Conservation (phyloP, 2,113 vertebrate species). For the Sakesphorus luctuosus region DNA sequence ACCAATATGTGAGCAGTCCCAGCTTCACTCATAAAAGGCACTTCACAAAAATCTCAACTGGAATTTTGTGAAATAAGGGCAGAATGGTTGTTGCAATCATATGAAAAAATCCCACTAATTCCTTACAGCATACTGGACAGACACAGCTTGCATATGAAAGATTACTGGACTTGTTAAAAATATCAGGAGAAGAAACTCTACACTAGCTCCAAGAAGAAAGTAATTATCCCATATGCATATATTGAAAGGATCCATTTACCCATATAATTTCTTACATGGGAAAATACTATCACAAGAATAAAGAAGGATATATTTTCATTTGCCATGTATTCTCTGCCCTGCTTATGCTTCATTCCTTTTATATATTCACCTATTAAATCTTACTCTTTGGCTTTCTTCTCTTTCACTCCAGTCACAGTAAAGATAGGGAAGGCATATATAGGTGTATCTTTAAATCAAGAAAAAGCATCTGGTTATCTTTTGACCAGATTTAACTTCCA, state of each 20-base stretch:
- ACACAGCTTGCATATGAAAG: not conserved
- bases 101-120: constrained; percentile 9
- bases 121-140: not conserved
- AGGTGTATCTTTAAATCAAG: constrained; percentile 45
- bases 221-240: not conserved
- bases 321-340: not conserved
- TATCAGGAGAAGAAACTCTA: not conserved
- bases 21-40: not conserved
- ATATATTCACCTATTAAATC: constrained; percentile 46
- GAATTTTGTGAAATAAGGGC: not conserved
- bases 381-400: constrained; percentile 16
- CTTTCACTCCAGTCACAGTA: not conserved
- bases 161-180: constrained; percentile 9
- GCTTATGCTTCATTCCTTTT: constrained; percentile 38
- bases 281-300: constrained; percentile 47
- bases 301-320: constrained; percentile 11
- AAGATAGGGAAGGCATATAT: constrained; percentile 30
- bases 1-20: fast-evolving
- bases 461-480: constrained; percentile 53
- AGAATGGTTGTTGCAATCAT: not conserved
- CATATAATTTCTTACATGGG: constrained; percentile 5
- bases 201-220: not conserved
- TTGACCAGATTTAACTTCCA: constrained; percentile 43
- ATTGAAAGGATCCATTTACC: constrained; percentile 24
- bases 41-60: not conserved